Evolutionary conservation across 2,888 invertebrate species (phyloP), one percentile per base, ranked within the genome.

Genomic region (Nyleta sp.): DNA sequence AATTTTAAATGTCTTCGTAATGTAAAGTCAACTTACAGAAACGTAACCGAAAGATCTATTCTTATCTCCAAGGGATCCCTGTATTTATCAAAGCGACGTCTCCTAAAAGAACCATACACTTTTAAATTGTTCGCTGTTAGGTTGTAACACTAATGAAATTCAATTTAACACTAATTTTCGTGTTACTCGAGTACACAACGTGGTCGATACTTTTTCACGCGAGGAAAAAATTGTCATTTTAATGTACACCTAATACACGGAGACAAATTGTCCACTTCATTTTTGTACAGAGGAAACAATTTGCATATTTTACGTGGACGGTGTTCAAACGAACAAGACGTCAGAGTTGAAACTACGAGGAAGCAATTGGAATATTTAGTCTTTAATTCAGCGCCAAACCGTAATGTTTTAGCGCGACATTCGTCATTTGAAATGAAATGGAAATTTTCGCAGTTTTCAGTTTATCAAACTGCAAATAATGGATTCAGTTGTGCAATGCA

Each of bases 21-120:
- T 73, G 64, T 57, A 57, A 73, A 44, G 59, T 73, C 52, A 59
- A 73, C 73, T 73, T 73, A 73, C 73, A 65, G 65, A 73, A 73
- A 18, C 59, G 40, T 52, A 42, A 42, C 65, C 65, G 24, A 64
- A 57, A 40, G 65, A 52, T 65, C 73, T 65, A 65, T 73, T 65
- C 65, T 73, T 65, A 44, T 73, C 65, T 52, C 53, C 59, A 52
- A 50, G 44, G 38, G 52, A 65, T 65, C 48, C 59, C 20, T 59
- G 65, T 73, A 44, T 73, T 65, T 65, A 65, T 73, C 59, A 52
- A 73, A 13, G 22, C 44, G 65, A 59, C 73, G 65, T 64, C 59
- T 65, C 65, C 65, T 65, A 65, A 62, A 73, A 65, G 50, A 73
- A 72, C 50, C 73, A 65, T 57, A 65, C 65, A 65, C 73, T 62